Evolutionary conservation across 2,888 invertebrate species (phyloP), one percentile per base, ranked within the genome.

Genomic region (Cynaeus angustus): DNA sequence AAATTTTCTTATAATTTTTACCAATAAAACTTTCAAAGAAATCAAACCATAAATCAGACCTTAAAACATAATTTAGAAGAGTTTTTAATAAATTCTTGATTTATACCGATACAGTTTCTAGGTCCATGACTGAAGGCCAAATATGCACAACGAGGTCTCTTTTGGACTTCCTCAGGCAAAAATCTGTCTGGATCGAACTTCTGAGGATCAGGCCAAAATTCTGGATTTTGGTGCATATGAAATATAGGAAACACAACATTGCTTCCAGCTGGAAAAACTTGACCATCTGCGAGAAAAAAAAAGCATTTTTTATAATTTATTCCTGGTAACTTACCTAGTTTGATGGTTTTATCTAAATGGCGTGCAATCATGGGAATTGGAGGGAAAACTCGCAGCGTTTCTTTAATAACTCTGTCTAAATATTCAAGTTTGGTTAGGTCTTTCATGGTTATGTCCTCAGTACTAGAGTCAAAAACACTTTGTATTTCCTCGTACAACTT

Each of bases 161-260:
- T 56, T n/a, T 12, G 10, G 12, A 12, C 12, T 9, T 56, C 56
- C 38, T 56, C 56, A 0, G 16, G 56, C 13, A 56, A 12, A 12
- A 56, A 56, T 5, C 56, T 0, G 16, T 56, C 56, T 1, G 91
- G 91, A 72, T 88, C 83, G 10, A 56, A 56, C n/a, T 56, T 38
- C 3, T 16, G n/a, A n/a, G 56, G 41, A 16, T 56, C 26, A 2
- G 56, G 38, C 41, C 56, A 56, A n/a, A 41, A 41, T 10, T 56
- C 56, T 38, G 13, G 9, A 1, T n/a, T 13, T 21, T 38, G 28
- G 9, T n/a, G n/a, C n/a, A n/a, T 21, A 21, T 41, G 56, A 10
- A 56, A 10, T 16, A 56, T 41, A 1, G 56, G 56, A 9, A 56
- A 16, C 10, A 38, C 14, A 9, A 56, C 14, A 7, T 14, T 38